Percentiles rank a stretch among this genome's conserved stretches.
Evolutionary conservation across 53 echinoderm and acorn worm genomes (phyloP).

Genomic region (Holothuria leucospilota): DNA sequence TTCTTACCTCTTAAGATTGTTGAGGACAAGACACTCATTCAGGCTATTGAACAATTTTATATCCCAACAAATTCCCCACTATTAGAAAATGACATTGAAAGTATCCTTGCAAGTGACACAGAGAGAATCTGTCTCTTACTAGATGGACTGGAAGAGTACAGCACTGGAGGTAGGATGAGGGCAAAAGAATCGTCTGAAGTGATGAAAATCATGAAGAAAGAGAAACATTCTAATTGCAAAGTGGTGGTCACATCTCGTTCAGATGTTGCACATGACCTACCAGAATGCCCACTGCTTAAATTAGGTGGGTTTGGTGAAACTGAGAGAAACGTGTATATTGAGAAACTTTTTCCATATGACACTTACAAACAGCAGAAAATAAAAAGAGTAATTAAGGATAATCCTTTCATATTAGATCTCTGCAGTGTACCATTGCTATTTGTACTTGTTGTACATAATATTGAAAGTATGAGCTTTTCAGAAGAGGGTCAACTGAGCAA

Average conservation of each 20-base stretch:
- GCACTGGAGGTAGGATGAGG: background rate
- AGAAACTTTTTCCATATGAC: background rate
- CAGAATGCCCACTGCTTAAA: background rate
- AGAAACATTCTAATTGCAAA: background rate
- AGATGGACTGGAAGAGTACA: background rate
- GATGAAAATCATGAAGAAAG: background rate
- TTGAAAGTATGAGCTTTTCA: background rate
- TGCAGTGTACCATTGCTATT: background rate
- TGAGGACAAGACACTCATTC: background rate
- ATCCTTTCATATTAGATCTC: background rate
- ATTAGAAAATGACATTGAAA: background rate
- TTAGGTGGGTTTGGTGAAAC: background rate
- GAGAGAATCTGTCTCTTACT: background rate
- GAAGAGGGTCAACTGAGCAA: background rate
- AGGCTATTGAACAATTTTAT: background rate
- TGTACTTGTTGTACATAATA: constrained; percentile 14
- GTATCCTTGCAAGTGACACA: background rate
- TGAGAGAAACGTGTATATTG: background rate
- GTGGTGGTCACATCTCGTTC: background rate
- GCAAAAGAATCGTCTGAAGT: background rate
- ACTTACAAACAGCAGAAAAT: background rate
- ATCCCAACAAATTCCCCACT: background rate
- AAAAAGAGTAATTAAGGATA: background rate
- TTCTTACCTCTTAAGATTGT: background rate
- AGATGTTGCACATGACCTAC: background rate